Evolutionary conservation across 2,888 invertebrate genomes (phyloP).

Genomic region (Hecatera dysodea): DNA sequence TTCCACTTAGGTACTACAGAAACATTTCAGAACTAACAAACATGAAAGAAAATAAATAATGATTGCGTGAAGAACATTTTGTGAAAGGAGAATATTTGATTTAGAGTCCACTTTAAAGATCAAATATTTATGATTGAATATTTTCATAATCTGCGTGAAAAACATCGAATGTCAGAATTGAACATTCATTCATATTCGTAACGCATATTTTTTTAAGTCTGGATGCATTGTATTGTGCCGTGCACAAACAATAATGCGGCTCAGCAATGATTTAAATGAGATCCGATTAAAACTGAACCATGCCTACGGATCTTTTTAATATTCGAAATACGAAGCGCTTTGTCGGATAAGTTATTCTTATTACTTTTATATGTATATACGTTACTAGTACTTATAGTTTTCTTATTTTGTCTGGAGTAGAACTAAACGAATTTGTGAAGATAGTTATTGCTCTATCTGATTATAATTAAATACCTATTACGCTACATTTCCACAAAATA

Average conservation of each 20-base stretch:
- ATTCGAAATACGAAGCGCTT: conserved; percentile 36
- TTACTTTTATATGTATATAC: conserved; percentile 4
- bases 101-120: neutral
- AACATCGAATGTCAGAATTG: conserved; percentile 35
- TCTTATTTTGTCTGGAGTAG: conserved; percentile 8
- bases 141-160: conserved; percentile 11
- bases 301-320: conserved; percentile 54
- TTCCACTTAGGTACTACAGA: conserved; percentile 15
- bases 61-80: neutral
- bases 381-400: conserved; percentile 1
- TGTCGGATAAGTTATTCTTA: conserved; percentile 31
- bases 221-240: conserved; percentile 57
- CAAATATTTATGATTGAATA: neutral
- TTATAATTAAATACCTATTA: neutral
- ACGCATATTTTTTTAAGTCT: conserved; percentile 48
- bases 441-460: neutral
- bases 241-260: conserved; percentile 45
- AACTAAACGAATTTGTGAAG: neutral
- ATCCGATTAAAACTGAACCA: conserved; percentile 54
- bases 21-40: conserved; percentile 17
- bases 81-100: neutral
- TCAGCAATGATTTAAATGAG: conserved; percentile 60
- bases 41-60: conserved; percentile 11
- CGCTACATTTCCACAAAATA: neutral
- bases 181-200: conserved; percentile 45